Evolutionary conservation across 2,797 vertebrate species (phyloP).

Genomic region (Gymnoscopelus braueri): DNA sequence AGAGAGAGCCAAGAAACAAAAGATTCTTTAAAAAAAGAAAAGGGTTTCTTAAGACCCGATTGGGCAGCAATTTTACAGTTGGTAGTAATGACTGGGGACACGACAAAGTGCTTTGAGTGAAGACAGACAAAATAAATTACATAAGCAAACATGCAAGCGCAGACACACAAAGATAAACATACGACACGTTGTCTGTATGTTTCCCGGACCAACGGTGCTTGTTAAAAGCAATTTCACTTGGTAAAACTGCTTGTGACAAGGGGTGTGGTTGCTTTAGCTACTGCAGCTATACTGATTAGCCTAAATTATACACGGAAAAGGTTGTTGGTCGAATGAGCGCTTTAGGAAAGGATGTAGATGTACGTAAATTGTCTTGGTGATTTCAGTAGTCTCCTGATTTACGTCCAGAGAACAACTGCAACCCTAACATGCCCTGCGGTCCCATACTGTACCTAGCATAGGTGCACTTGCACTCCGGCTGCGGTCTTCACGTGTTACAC

Average conservation of each 20-base stretch:
- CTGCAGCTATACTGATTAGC: constrained; percentile 37
- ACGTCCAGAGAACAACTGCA: constrained; percentile 58
- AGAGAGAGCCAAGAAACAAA: background rate
- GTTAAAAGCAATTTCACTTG: constrained; percentile 21
- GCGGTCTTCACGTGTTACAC: constrained; percentile 92
- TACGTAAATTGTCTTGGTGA: constrained; percentile 3
- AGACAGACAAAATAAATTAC: constrained; percentile 8
- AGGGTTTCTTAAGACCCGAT: constrained; percentile 19
- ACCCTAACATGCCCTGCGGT: constrained; percentile 71
- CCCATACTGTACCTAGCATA: constrained; percentile 92
- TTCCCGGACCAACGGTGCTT: constrained; percentile 25
- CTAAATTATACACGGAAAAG: constrained; percentile 11
- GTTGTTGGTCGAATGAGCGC: constrained; percentile 31
- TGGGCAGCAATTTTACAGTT: constrained; percentile 7
- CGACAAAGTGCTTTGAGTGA: constrained; percentile 5
- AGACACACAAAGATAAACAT: constrained; percentile 49
- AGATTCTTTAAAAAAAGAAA: constrained; percentile 12
- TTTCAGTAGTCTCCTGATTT: constrained; percentile 48
- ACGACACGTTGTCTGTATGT: constrained; percentile 38
- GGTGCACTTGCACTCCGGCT: constrained; percentile 95
- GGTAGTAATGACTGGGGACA: constrained; percentile 44
- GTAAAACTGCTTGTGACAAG: constrained; percentile 20
- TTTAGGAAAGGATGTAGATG: constrained; percentile 22
- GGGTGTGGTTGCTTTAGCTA: constrained; percentile 41
- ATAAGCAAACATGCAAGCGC: constrained; percentile 62